Evolutionary conservation across 2,888 invertebrate genomes (phyloP).

Genomic region (Heteromurus nitidus): DNA sequence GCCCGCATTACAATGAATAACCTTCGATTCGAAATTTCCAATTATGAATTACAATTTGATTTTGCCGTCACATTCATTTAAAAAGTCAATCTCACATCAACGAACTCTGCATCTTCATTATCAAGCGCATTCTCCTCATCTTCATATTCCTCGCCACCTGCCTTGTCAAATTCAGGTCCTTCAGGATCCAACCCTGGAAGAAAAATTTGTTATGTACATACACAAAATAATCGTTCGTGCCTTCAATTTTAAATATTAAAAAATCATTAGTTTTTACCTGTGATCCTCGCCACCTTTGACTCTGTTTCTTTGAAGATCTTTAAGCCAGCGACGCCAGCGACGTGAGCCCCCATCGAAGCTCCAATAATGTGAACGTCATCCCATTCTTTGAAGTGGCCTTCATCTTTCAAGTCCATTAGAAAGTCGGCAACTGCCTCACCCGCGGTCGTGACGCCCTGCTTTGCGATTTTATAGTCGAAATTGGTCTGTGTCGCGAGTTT

Average conservation of each 20-base stretch:
- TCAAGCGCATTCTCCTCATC: neutral
- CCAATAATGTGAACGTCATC: slow-evolving; percentile 22
- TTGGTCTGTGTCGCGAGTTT: neutral
- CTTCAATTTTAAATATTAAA: neutral
- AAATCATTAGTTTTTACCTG: slow-evolving; percentile 1
- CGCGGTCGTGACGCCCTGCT: neutral
- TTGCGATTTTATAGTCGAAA: neutral
- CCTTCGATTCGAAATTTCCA: neutral
- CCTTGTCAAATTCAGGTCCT: slow-evolving; percentile 27
- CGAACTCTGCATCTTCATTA: slow-evolving; percentile 24
- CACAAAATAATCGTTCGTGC: neutral
- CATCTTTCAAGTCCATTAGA: neutral
- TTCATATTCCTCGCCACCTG: neutral
- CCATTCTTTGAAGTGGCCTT: neutral
- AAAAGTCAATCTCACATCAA: slow-evolving; percentile 28
- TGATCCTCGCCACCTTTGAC: neutral
- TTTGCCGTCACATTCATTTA: too few species aligned
- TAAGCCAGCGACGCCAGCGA: slow-evolving; percentile 4
- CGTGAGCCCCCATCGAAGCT: slow-evolving; percentile 24
- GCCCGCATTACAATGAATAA: slow-evolving; percentile 5
- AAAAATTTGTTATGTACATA: neutral
- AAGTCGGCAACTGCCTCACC: slow-evolving; percentile 1
- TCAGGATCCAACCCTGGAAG: slow-evolving; percentile 35
- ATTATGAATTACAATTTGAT: neutral
- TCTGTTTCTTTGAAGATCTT: neutral